Evolutionary conservation across 1,140 invertebrate genomes (phyloP), one percentile per base, ranked within the genome.

Genomic region (Sitodiplosis mosellana): DNA sequence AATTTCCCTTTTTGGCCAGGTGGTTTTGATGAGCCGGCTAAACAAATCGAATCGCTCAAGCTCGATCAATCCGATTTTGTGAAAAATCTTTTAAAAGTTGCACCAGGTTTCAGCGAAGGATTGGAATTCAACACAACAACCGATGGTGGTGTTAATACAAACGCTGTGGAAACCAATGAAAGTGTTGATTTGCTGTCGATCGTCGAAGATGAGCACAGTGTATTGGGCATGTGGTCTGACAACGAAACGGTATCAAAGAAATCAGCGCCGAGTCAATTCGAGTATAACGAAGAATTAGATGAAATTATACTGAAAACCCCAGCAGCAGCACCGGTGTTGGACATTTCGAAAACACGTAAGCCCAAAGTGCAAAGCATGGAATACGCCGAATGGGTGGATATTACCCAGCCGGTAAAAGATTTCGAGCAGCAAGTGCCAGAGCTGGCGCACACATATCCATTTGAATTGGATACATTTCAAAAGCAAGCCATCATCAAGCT

Each of bases 401-500:
- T 87, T 0, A 77, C 76, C 14, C 66, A 75, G 42, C 84, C 87
- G 15, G 78, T 93, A 1, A 71, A 68, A 34, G 80, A 94, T 63
- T 94, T 92, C 63, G 71, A 83, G 43, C 76, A 87, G 55, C 76
- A 75, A 59, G 76, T 94, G 51, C 86, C 87, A 33, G 75, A 86
- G 49, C 83, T 88, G 65, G 91, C 91, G 1, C 78, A 83, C 54
- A 77, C 71, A 59, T 98, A 83, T 68, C 78, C 80, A 21, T 99
- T 99, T 71, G 88, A 95, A 62, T 70, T 98, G 54, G 96, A 99
- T 66, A 86, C 77, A 7, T 99, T 99, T 60, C 95, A 99, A 65
- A 95, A 99, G 67, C 71, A 89, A 71, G 93, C 95, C 7, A 91
- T 99, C 54, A 63, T 96, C 10, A 87, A 86, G 63, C 68, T 99